phyloP scores from a whole-genome alignment of 2,113 vertebrate genomes.

The Megaptera novaeangliae region DNA sequence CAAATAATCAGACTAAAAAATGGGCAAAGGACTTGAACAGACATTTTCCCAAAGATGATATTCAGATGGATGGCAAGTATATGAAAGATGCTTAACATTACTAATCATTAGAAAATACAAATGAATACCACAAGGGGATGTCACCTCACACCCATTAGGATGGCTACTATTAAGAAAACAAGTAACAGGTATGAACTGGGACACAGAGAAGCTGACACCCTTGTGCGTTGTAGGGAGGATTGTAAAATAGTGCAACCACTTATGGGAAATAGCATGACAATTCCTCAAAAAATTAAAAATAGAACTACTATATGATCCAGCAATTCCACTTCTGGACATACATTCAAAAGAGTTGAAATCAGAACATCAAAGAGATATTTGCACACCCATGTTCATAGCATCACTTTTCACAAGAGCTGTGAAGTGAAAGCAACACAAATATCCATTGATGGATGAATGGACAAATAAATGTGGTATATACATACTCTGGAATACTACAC shows the following conservation, averaged over 20 bases:
- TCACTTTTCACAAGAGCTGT: not conserved
- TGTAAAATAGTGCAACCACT: not conserved
- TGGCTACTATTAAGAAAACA: not conserved
- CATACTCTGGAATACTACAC: not conserved
- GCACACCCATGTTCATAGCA: accelerated
- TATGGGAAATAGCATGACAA: not conserved
- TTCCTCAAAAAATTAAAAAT: not conserved
- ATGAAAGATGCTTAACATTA: not conserved
- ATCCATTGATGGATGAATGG: not conserved
- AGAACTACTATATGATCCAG: not conserved
- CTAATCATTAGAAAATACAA: not conserved
- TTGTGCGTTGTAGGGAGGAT: not conserved
- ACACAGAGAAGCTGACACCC: not conserved
- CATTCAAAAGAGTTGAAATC: not conserved
- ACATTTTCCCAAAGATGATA: not conserved
- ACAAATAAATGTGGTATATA: not conserved
- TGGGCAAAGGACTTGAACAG: not conserved
- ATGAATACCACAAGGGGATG: not conserved
- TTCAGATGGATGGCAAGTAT: not conserved
- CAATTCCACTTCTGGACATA: not conserved
- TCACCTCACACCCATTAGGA: not conserved
- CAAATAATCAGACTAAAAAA: not conserved
- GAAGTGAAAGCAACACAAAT: not conserved
- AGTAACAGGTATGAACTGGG: not conserved
- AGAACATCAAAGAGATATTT: not conserved